Conservation (phyloP, 2,888 invertebrate species). For the Panzeria rudis region DNA sequence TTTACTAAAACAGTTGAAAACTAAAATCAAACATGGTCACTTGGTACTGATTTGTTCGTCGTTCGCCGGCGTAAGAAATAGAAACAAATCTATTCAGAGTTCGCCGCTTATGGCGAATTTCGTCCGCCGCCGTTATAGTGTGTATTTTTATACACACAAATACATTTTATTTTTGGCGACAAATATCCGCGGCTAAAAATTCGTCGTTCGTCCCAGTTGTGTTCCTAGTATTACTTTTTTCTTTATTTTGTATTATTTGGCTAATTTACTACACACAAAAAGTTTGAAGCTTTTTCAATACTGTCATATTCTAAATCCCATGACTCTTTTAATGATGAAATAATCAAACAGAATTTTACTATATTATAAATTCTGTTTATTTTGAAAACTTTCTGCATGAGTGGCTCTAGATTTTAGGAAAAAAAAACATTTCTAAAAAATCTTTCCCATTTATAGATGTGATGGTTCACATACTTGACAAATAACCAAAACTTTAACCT, state of each 20-base stretch:
- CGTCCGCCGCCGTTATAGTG: too few relatives aligned
- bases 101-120: too few relatives aligned
- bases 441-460: conserved; percentile 50
- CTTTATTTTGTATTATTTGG: not conserved
- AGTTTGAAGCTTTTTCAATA: not conserved
- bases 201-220: too few relatives aligned
- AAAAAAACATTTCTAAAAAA: conserved; percentile 23
- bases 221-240: too few relatives aligned
- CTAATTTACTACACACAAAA: not conserved
- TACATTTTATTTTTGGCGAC: too few relatives aligned
- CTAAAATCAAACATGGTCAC: too few relatives aligned
- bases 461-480: conserved; percentile 58
- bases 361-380: not conserved
- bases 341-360: conserved; percentile 48
- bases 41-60: too few relatives aligned
- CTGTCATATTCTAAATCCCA: not conserved
- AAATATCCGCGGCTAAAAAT: too few relatives aligned
- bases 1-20: too few relatives aligned
- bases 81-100: too few relatives aligned
- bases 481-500: conserved; percentile 57
- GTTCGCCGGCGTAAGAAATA: too few relatives aligned
- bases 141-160: too few relatives aligned
- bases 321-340: conserved; percentile 57
- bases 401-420: conserved; percentile 44
- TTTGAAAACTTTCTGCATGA: conserved; percentile 61